A percentile compares a stretch with the other conserved stretches of the same genome.
Conservation (phyloP, 2,797 vertebrate genomes). For the Falco concolor region DNA sequence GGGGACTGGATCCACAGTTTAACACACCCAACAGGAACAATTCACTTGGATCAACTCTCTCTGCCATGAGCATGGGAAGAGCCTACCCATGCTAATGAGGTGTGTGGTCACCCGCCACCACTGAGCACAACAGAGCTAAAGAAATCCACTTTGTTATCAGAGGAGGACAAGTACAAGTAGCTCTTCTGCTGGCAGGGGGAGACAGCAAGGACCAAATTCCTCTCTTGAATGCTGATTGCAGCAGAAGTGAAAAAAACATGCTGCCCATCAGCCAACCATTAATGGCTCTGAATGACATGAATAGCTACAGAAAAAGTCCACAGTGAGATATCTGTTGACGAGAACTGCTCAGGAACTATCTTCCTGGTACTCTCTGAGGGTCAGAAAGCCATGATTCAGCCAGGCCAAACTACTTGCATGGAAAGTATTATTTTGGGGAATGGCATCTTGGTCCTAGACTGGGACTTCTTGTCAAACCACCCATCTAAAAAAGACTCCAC, state of each 20-base stretch:
- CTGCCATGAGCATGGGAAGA: neutral
- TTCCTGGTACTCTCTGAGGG: neutral
- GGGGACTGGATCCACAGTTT: neutral
- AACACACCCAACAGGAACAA: neutral
- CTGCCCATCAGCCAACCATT: neutral
- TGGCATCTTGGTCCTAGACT: neutral
- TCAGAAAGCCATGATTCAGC: neutral
- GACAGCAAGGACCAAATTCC: neutral
- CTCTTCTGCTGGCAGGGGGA: neutral
- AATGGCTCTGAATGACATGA: neutral
- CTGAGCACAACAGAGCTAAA: neutral
- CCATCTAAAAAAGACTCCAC: neutral
- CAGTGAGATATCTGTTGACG: fast-evolving
- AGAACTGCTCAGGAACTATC: neutral
- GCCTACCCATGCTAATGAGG: neutral
- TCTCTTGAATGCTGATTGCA: neutral
- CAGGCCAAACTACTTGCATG: neutral
- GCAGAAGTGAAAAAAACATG: neutral
- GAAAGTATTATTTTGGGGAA: neutral
- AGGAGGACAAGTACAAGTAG: neutral
- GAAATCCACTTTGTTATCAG: neutral
- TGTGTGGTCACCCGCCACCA: neutral
- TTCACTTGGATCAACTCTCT: neutral
- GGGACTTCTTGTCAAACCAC: neutral
- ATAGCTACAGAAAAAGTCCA: neutral